A percentile compares a stretch with the other conserved stretches of the same genome.
Conservation (phyloP, 2,888 invertebrate genomes). For the Polydrusus tereticollis region DNA sequence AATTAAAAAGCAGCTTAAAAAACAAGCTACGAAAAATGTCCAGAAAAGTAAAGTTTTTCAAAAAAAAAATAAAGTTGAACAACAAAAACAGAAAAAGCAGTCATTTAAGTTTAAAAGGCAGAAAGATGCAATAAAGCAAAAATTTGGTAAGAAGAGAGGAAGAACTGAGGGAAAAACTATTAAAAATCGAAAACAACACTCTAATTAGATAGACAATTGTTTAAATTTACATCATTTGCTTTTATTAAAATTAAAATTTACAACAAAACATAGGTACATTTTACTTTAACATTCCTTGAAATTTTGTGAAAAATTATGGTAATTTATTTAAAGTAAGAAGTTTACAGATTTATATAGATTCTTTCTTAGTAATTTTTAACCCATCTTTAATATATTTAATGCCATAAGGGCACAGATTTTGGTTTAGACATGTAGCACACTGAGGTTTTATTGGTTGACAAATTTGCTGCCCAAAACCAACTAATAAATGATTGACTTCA, state of each 20-base stretch:
- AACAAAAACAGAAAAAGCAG: conserved; percentile 78
- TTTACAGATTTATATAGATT: conserved; percentile 2
- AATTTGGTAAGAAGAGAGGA: conserved; percentile 36
- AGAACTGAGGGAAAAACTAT: background rate
- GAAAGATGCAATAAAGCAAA: conserved; percentile 48
- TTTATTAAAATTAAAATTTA: too few species aligned
- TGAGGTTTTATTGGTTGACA: conserved; percentile 88
- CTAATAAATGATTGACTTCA: conserved; percentile 90
- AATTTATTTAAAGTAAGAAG: too few species aligned
- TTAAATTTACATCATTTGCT: too few species aligned
- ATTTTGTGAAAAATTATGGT: too few species aligned
- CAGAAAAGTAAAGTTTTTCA: conserved; percentile 84
- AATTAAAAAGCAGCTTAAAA: conserved; percentile 77
- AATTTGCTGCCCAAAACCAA: conserved; percentile 97
- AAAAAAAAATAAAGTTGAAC: conserved; percentile 80
- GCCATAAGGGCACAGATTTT: conserved; percentile 82
- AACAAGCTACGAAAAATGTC: conserved; percentile 79
- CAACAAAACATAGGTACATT: too few species aligned
- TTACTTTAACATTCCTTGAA: too few species aligned
- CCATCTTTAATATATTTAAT: conserved; percentile 58
- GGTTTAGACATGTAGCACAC: conserved; percentile 87
- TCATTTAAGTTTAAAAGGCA: conserved; percentile 68
- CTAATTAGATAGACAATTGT: conserved; percentile 4
- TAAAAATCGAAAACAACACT: conserved; percentile 18
- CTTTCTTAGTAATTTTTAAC: conserved; percentile 45